These are phyloP conservation scores for Characodon lateralis DNA, from an alignment of 2,797 vertebrate genomes.

Conservation along the genomic window DNA sequence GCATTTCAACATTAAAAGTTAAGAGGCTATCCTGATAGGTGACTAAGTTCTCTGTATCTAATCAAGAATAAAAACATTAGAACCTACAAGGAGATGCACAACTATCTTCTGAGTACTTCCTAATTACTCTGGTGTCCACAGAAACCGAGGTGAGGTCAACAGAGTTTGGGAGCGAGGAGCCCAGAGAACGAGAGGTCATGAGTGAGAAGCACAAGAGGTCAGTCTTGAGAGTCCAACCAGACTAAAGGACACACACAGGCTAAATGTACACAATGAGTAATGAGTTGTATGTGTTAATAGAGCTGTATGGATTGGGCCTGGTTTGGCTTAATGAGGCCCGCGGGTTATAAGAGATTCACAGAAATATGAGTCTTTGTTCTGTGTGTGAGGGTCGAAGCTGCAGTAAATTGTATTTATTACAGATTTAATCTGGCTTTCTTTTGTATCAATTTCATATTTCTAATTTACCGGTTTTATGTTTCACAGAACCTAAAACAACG, in stretches of 20 bases:
- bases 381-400: conserved; percentile 26
- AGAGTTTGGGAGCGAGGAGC: conserved; percentile 48
- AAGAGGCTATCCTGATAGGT: background rate
- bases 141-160: conserved; percentile 65
- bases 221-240: conserved; percentile 34
- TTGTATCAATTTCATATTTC: background rate
- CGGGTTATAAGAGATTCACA: conserved; percentile 72
- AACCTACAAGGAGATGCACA: conserved; percentile 13
- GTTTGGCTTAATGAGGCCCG: conserved; percentile 70
- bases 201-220: conserved; percentile 44
- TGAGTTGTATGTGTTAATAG: conserved; percentile 59
- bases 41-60: background rate
- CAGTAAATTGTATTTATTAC: background rate
- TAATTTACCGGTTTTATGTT: background rate
- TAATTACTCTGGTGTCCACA: conserved; percentile 54
- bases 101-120: conserved; percentile 21
- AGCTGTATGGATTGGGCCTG: conserved; percentile 47
- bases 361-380: conserved; percentile 39
- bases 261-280: conserved; percentile 39
- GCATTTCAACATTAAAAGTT: conserved; percentile 3
- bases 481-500: background rate
- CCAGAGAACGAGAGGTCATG: conserved; percentile 59
- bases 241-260: conserved; percentile 20
- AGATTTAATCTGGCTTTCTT: background rate
- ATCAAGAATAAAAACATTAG: conserved; percentile 1